phyloP scores from a whole-genome alignment of 2,888 invertebrate genomes.

The Vesta saturnalis region DNA sequence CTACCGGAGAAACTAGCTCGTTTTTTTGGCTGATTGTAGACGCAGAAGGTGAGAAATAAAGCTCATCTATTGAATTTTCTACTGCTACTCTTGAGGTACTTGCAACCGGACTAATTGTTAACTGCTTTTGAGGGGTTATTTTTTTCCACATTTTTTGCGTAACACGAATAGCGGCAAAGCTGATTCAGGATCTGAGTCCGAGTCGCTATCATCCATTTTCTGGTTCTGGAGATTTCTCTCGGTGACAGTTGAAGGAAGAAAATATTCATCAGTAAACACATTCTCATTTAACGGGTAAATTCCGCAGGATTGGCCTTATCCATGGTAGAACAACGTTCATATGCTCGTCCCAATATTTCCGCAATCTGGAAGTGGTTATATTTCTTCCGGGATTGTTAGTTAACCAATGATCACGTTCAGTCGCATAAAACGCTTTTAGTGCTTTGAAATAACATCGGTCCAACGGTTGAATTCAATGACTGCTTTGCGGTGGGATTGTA shows the following conservation, averaged over 20 bases:
- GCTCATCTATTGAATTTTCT: background rate
- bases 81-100: too few relatives aligned
- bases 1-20: background rate
- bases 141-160: background rate
- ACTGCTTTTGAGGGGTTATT: background rate
- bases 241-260: conserved; percentile 10
- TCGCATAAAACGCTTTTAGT: background rate
- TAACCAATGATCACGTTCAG: background rate
- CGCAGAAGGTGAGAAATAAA: background rate
- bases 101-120: too few relatives aligned
- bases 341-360: too few relatives aligned
- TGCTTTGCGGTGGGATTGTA: background rate
- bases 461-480: background rate
- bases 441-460: too few relatives aligned
- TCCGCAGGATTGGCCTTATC: background rate
- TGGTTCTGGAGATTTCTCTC: conserved; percentile 2
- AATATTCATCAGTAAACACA: background rate
- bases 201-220: conserved; percentile 2
- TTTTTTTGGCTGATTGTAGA: background rate
- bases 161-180: background rate
- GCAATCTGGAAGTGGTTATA: conserved; percentile 10
- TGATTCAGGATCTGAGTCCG: conserved; percentile 3
- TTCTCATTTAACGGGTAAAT: conserved; percentile 1
- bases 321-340: too few relatives aligned
- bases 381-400: background rate